These are phyloP conservation scores for Notospermus geniculatus DNA, from an alignment of 1,140 invertebrate genomes.

Conservation along the genomic window DNA sequence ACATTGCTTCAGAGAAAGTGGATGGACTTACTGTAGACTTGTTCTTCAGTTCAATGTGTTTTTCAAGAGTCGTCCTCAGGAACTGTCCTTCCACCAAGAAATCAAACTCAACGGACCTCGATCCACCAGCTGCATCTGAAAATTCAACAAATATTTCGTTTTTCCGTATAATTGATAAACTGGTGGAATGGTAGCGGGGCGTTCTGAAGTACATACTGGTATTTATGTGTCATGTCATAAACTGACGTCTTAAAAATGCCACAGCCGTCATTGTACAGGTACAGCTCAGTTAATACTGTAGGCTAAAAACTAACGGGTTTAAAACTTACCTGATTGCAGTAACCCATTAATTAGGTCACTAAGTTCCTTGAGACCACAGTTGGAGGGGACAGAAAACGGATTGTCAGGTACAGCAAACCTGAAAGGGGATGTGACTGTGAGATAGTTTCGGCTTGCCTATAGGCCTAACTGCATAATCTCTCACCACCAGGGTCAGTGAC, in stretches of 20 bases:
- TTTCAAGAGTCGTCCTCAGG: slow-evolving; percentile 64
- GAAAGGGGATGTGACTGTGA: no score
- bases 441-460: no score
- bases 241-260: not conserved
- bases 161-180: no score
- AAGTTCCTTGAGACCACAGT: slow-evolving; percentile 67
- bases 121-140: slow-evolving; percentile 19
- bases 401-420: slow-evolving; percentile 85
- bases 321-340: slow-evolving; percentile 57
- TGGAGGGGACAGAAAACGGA: slow-evolving; percentile 75
- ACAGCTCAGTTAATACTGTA: no score
- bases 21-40: slow-evolving; percentile 52
- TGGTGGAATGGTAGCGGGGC: no score
- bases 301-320: not conserved
- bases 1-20: no score
- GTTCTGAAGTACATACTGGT: no score
- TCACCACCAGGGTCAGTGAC: no score
- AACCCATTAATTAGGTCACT: slow-evolving; percentile 80
- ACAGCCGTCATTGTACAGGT: no score
- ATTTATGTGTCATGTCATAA: no score
- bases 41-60: slow-evolving; percentile 46
- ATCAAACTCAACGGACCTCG: slow-evolving; percentile 75
- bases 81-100: slow-evolving; percentile 82
- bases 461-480: no score
- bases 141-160: slow-evolving; percentile 14